These are phyloP conservation scores for Gambusia yucatana DNA, from an alignment of 2,797 vertebrate genomes.

Conservation along the genomic window DNA sequence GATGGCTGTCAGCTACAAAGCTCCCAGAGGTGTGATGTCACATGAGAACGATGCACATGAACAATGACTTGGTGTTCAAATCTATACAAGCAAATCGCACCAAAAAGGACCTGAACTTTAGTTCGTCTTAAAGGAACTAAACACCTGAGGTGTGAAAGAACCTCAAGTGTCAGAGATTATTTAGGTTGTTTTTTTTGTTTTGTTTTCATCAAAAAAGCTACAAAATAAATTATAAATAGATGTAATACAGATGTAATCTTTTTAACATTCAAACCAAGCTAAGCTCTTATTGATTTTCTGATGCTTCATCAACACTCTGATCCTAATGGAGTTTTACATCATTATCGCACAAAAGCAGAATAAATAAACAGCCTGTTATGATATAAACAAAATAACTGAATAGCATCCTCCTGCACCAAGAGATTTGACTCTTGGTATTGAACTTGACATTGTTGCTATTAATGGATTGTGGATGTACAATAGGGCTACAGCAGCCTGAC, in stretches of 20 bases:
- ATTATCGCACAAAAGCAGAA: background rate
- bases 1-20: no score
- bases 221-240: background rate
- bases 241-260: background rate
- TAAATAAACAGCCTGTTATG: background rate
- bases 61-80: background rate
- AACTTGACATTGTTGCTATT: conserved; percentile 14
- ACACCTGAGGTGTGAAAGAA: background rate
- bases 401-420: background rate
- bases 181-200: background rate
- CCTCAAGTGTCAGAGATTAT: background rate
- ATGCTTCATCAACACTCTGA: conserved; percentile 4
- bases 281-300: background rate
- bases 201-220: background rate
- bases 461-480: conserved; percentile 26
- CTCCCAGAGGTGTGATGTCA: no score
- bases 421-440: background rate
- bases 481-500: conserved; percentile 19
- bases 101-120: background rate
- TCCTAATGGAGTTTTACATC: conserved; percentile 3
- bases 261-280: background rate
- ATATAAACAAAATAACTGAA: background rate
- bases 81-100: background rate
- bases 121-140: background rate
- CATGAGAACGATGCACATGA: no score